Evolutionary conservation across 2,888 invertebrate species (phyloP), one percentile per base, ranked within the genome.

Genomic region (Drosophila barbarae): DNA sequence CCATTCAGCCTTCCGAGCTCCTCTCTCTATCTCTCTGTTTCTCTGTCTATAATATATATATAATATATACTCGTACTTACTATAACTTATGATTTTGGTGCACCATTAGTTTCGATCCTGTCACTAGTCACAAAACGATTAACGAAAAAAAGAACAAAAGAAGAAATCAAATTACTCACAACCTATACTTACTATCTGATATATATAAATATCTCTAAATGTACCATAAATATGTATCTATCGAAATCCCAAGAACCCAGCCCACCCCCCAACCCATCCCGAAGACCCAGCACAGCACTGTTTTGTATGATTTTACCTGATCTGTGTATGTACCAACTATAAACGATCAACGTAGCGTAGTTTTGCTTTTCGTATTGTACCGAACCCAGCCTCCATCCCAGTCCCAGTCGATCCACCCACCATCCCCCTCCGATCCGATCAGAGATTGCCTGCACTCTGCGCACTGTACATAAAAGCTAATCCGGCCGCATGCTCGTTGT

Each of bases 401-500:
- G 18, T 5, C 28, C 34, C 18, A 12, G 7, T n/a, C n/a, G 2
- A 18, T 7, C 18, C 55, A 26, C 9, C 18, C 55, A 26, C 9
- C 5, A 47, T n/a, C 5, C 51, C 13, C 18, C 15, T 12, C 46
- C 39, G 12, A 39, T 44, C 65, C 46, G 9, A 46, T 21, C 65
- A 42, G 65, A 60, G 61, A 13, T 30, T 36, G 36, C 41, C 50
- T 35, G 32, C 42, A 41, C 23, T 13, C 32, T 36, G 55, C 36
- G 55, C 36, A 61, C 38, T 67, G 53, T 38, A 36, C 30, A 60
- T 66, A 32, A 35, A 42, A 2, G 58, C 44, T 38, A 47, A 67
- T 71, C 39, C 56, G 15, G 55, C 57, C 65, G 67, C 58, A 63
- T 67, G 74, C 64, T 84, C 70, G 69, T 87, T 89, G 56, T 88